phyloP scores from a whole-genome alignment of 2,888 invertebrate genomes.

The Creontiades dilutus region DNA sequence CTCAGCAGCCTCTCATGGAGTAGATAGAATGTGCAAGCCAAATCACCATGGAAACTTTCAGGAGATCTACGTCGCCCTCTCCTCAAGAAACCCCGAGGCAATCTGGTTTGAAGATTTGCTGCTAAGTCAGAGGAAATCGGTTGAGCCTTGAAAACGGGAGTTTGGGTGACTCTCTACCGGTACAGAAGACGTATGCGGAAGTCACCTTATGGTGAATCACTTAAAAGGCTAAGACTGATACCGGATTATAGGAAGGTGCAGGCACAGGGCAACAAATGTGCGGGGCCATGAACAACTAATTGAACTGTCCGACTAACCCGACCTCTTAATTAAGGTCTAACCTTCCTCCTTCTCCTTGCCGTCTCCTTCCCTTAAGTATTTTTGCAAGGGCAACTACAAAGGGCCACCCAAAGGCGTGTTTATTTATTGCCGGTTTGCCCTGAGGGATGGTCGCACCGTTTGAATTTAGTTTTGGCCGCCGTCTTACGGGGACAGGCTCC shows the following conservation, averaged over 20 bases:
- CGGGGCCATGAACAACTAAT: slow-evolving; percentile 74
- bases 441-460: slow-evolving; percentile 76
- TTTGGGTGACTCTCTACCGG: neutral
- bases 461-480: slow-evolving; percentile 76
- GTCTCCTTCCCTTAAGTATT: slow-evolving; percentile 73
- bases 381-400: slow-evolving; percentile 74
- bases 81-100: neutral
- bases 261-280: slow-evolving; percentile 73
- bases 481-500: slow-evolving; percentile 73
- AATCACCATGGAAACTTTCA: no score
- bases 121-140: neutral
- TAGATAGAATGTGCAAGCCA: no score
- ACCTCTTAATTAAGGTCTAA: slow-evolving; percentile 75
- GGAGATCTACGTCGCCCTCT: no score
- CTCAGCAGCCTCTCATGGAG: no score
- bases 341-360: slow-evolving; percentile 63
- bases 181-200: slow-evolving; percentile 61
- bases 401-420: slow-evolving; percentile 75
- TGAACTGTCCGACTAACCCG: slow-evolving; percentile 74
- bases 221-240: slow-evolving; percentile 71
- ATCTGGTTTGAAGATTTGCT: slow-evolving; percentile 9
- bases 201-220: slow-evolving; percentile 67
- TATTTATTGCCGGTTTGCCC: slow-evolving; percentile 76
- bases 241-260: slow-evolving; percentile 69
- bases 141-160: neutral